Percentiles rank a stretch among this genome's conserved stretches.
phyloP scores from a whole-genome alignment of 2,888 invertebrate genomes.

The Tipula confusa region DNA sequence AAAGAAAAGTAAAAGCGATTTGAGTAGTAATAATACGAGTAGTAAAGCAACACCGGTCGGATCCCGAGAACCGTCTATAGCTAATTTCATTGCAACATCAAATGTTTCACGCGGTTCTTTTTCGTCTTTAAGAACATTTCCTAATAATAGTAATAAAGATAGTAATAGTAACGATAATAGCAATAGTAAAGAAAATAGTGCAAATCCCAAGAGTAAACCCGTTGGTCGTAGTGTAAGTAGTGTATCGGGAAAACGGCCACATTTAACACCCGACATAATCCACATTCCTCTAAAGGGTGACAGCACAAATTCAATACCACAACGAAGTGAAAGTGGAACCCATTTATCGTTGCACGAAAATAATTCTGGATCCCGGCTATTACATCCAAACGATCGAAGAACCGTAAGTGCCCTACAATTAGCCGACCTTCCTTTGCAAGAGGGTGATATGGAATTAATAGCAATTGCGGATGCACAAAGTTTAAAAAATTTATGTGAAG shows the following conservation, averaged over 20 bases:
- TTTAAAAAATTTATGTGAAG: slow-evolving; percentile 48
- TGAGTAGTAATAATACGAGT: slow-evolving; percentile 37
- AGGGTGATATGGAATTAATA: slow-evolving; percentile 57
- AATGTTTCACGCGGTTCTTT: slow-evolving; percentile 41
- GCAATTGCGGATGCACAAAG: slow-evolving; percentile 53
- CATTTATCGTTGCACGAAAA: slow-evolving; percentile 51
- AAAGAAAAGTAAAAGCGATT: slow-evolving; percentile 53
- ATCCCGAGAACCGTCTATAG: slow-evolving; percentile 45
- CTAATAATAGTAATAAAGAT: slow-evolving; percentile 47
- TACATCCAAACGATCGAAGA: slow-evolving; percentile 47
- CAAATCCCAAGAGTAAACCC: slow-evolving; percentile 46
- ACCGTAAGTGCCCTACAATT: slow-evolving; percentile 50
- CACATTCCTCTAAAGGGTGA: slow-evolving; percentile 63
- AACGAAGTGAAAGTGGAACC: slow-evolving; percentile 45
- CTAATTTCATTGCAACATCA: slow-evolving; percentile 42
- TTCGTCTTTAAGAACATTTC: slow-evolving; percentile 43
- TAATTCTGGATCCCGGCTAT: slow-evolving; percentile 46
- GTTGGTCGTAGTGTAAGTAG: slow-evolving; percentile 59
- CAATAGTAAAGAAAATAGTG: slow-evolving; percentile 26
- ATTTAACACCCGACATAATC: slow-evolving; percentile 58
- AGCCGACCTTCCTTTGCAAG: slow-evolving; percentile 48
- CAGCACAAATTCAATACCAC: slow-evolving; percentile 48
- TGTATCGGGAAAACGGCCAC: slow-evolving; percentile 57
- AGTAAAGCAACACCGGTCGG: slow-evolving; percentile 37
- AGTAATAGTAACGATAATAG: slow-evolving; percentile 42